Evolutionary conservation across 2,797 vertebrate genomes (phyloP), one percentile per base, ranked within the genome.

Genomic region (Apogon talboti): DNA sequence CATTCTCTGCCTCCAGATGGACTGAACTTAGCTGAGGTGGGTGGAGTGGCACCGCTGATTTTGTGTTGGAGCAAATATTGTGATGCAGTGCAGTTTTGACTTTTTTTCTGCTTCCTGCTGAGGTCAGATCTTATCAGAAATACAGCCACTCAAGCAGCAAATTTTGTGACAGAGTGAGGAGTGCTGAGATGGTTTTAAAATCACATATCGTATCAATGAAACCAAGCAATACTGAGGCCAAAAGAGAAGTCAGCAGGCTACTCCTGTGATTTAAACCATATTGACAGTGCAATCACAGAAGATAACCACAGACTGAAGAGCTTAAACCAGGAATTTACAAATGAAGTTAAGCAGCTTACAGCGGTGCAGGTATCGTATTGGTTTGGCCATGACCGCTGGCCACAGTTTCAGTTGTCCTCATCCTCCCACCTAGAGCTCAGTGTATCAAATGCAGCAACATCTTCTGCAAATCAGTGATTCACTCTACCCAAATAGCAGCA

Each of bases 281-380:
- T 69, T 82, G 79, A 78, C 79, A 35, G n/a, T 46, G 53, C 61
- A 70, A 66, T 75, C 74, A 71, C 74, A 66, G 80, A 54, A 33
- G 41, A 30, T 10, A 19, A 56, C n/a, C 12, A 3, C 50, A 51
- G 58, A 66, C 63, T 21, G 41, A 71, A 71, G 64, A 66, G 84
- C 84, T 91, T 83, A 84, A 46, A 76, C 16, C 37, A 67, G 74
- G 67, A 87, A 84, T 83, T 78, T 76, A 75, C 71, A 89, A 87
- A 87, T 79, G 62, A 79, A 75, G 82, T 71, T 80, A 87, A 87
- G 82, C 76, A 33, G 86, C 85, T 92, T 88, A 91, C 51, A 52
- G 55, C 2, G 43, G 35, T 67, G 63, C 85, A 90, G 85, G 82
- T 92, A 83, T 83, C 77, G 50, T 76, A 81, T 68, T 70, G 69